Evolutionary conservation across 2,113 vertebrate genomes (phyloP), one percentile per base, ranked within the genome.

Genomic region (Zapus hudsonius): DNA sequence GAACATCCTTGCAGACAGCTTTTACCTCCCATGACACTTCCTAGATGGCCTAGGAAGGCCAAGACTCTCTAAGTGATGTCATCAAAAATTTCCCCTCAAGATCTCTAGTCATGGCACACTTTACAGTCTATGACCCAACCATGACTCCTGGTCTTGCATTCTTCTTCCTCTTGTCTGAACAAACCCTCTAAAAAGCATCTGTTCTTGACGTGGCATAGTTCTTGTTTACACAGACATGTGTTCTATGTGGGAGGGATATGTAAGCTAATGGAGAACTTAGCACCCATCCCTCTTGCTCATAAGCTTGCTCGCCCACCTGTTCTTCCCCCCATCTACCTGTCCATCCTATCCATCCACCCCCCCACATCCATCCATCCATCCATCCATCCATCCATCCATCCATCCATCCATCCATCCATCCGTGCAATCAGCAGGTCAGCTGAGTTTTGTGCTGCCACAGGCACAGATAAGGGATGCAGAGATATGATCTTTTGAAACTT

Each of bases 81-180:
- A 91, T 42, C 76, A 78, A 67, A 75, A 64, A 23, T 92, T 82
- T 90, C 61, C 82, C 70, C 72, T 55, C 42, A 9, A 85, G 72
- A 82, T 84, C 27, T 80, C 69, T 59, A 38, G n/a, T 91, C 79
- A 78, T 36, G 38, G 59, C 31, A 66, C 19, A 44, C 23, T 89
- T 89, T 75, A 70, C 3, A 20, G 67, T 76, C 36, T 72, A 7
- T 67, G 47, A 76, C 47, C 59, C 73, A 82, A 59, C n/a, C n/a
- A 36, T 1, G 0, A 5, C 33, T 31, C 40, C 20, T 17, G 0
- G 52, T 83, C 7, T 70, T 52, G 25, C 12, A 79, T 33, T 36
- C 57, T 38, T 89, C 47, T 52, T 84, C 75, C 25, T 1, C 40
- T 69, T 67, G 19, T 55, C 79, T 22, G 40, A 79, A 72, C 15